Conservation (phyloP, 2,113 vertebrate species). For the Macrotis lagotis region DNA sequence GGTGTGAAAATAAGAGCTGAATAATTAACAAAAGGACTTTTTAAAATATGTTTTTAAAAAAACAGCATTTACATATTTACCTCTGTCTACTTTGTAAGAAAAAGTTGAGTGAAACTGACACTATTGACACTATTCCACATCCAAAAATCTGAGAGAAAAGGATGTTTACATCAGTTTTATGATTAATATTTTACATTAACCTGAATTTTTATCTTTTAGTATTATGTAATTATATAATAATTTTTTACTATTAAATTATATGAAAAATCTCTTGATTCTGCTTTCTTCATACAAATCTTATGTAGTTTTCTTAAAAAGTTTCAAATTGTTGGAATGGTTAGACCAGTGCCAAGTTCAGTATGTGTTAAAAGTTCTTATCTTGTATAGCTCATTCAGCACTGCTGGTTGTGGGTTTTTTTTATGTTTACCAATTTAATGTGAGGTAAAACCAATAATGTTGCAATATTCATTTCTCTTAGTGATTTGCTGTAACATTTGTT, state of each 20-base stretch:
- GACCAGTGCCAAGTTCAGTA: background rate
- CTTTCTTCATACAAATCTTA: background rate
- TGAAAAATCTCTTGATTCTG: background rate
- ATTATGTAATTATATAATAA: too few species aligned
- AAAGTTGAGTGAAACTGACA: background rate
- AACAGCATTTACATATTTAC: background rate
- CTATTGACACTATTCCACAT: background rate
- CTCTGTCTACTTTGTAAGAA: background rate
- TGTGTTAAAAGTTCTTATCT: background rate
- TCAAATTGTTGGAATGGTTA: background rate
- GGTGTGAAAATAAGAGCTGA: background rate
- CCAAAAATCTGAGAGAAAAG: background rate
- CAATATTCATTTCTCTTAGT: background rate
- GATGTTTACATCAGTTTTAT: background rate
- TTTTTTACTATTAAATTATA: too few species aligned
- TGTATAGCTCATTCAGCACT: too few species aligned
- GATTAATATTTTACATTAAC: background rate
- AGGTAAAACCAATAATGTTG: background rate
- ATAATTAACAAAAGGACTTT: background rate
- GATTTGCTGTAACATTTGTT: background rate
- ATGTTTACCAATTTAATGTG: background rate
- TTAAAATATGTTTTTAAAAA: background rate
- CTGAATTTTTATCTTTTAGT: too few species aligned
- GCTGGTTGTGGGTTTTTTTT: background rate
- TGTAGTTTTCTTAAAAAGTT: background rate